Evolutionary conservation across 2,797 vertebrate species (phyloP).

Genomic region (Iguana delicatissima): DNA sequence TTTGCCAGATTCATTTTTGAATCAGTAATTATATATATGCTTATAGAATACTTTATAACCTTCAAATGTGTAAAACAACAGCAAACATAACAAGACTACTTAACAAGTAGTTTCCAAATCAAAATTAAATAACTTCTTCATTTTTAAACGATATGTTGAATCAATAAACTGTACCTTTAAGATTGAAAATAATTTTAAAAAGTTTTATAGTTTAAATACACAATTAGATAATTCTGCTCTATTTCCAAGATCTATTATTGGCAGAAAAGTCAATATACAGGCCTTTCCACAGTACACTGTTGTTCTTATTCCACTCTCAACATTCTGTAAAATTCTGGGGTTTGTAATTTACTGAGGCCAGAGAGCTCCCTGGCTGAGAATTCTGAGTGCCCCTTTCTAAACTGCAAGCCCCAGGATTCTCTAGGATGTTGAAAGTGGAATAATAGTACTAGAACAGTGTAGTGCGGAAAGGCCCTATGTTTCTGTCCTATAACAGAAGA

Average conservation of each 20-base stretch:
- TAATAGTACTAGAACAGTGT: too few species aligned
- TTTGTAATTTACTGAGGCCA: too few species aligned
- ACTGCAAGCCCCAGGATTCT: too few species aligned
- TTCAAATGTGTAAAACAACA: neutral
- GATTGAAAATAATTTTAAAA: neutral
- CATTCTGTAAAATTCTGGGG: too few species aligned
- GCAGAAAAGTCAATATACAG: too few species aligned
- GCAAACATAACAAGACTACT: neutral
- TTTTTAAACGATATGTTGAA: conserved; percentile 38
- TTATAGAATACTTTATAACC: neutral
- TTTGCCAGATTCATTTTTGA: neutral
- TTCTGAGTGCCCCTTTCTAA: too few species aligned
- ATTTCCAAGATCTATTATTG: too few species aligned
- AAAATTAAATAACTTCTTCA: conserved; percentile 16
- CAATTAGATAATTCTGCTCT: neutral
- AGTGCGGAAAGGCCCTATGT: neutral
- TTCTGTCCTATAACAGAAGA: conserved; percentile 15
- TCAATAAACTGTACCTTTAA: neutral
- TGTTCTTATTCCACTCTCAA: too few species aligned
- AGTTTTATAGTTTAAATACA: conserved; percentile 7
- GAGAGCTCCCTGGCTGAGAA: too few species aligned
- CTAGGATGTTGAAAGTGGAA: too few species aligned
- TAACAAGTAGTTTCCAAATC: neutral
- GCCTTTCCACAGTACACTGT: too few species aligned
- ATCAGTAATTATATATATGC: neutral